Evolutionary conservation across 2,888 invertebrate genomes (phyloP).

Genomic region (Hydroisotoma schaefferi): DNA sequence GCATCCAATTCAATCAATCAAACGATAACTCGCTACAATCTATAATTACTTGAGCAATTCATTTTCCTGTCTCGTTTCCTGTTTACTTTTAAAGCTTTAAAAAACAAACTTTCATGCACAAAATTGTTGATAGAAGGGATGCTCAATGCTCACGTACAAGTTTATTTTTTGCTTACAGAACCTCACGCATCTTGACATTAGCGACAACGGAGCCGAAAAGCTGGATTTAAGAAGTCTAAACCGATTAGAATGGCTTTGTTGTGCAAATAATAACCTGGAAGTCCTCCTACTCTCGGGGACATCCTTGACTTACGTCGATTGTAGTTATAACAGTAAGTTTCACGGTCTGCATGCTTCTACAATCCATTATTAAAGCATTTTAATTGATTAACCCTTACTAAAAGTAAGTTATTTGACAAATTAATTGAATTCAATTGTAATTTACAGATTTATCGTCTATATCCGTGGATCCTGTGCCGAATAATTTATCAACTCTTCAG

Average conservation of each 20-base stretch:
- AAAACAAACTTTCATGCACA: too few species aligned
- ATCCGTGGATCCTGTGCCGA: constrained; percentile 66
- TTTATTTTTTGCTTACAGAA: constrained; percentile 38
- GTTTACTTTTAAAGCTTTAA: too few species aligned
- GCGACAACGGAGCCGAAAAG: constrained; percentile 77
- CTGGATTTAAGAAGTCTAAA: constrained; percentile 75
- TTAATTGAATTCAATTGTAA: constrained; percentile 19
- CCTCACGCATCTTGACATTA: constrained; percentile 65
- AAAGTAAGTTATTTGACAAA: neutral
- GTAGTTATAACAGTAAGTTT: constrained; percentile 73
- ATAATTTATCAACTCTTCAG: constrained; percentile 70
- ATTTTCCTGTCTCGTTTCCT: too few species aligned
- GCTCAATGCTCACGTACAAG: too few species aligned
- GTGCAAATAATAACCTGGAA: constrained; percentile 70
- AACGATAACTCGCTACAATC: too few species aligned
- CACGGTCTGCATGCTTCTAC: too few species aligned
- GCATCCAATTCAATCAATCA: too few species aligned
- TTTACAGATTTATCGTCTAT: constrained; percentile 69
- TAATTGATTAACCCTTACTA: neutral
- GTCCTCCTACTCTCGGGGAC: constrained; percentile 75
- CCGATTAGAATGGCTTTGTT: constrained; percentile 71
- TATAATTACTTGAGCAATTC: too few species aligned
- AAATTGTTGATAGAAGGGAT: too few species aligned
- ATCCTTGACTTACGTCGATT: constrained; percentile 68
- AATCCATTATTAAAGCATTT: too few species aligned